Conservation (phyloP, 92 coral and sea anemone genomes). For the Desmophyllum pertusum region DNA sequence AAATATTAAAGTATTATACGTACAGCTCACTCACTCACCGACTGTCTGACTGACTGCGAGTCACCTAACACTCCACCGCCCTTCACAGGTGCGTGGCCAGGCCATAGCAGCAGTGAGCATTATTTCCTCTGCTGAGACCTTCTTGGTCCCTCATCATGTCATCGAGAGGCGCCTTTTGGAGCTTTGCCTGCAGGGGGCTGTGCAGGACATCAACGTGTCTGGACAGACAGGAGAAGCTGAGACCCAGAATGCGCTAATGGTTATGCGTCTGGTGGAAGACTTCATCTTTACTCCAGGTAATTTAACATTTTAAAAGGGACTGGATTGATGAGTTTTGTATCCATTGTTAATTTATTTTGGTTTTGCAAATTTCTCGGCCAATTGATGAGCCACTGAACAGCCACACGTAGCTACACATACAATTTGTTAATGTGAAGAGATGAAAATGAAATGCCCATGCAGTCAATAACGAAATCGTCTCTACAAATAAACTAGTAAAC, state of each 20-base stretch:
- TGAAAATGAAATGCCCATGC: not conserved
- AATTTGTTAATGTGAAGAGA: not conserved
- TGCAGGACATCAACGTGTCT: constrained; percentile 87
- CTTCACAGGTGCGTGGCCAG: constrained; percentile 73
- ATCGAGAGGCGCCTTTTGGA: constrained; percentile 89
- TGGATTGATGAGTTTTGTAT: not conserved
- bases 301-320: not conserved
- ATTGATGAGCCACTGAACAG: too few species aligned
- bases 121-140: constrained; percentile 81
- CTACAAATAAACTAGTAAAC: too few species aligned
- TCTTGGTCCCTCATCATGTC: constrained; percentile 80
- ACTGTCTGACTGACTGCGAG: too few species aligned
- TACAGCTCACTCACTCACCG: too few species aligned
- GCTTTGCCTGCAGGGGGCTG: constrained; percentile 82
- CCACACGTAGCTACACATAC: too few species aligned
- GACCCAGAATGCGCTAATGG: constrained; percentile 89
- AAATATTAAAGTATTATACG: too few species aligned
- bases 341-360: not conserved
- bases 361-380: not conserved
- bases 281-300: constrained; percentile 94
- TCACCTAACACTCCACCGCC: too few species aligned
- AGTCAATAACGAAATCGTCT: too few species aligned
- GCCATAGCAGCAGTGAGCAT: constrained; percentile 90
- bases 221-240: constrained; percentile 96
- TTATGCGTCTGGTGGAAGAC: constrained; percentile 91